Evolutionary conservation across 2,888 invertebrate genomes (phyloP).

Genomic region (Cotesia congregata): DNA sequence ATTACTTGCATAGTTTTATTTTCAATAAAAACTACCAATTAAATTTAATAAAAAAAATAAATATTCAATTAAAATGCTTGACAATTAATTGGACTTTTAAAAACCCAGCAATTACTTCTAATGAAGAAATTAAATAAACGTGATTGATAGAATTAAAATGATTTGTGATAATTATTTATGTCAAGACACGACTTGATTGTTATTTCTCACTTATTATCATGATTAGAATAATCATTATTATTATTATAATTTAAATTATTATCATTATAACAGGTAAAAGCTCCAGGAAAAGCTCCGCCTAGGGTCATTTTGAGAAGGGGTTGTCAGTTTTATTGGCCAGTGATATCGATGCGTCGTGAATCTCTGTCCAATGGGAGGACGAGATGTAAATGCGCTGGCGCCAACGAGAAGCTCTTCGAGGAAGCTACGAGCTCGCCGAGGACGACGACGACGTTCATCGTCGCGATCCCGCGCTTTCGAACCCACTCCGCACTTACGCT

Average conservation of each 20-base stretch:
- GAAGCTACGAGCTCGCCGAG: conserved; percentile 69
- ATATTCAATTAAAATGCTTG: too few species aligned
- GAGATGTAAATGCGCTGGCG: conserved; percentile 71
- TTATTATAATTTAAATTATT: conserved; percentile 46
- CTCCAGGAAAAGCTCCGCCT: conserved; percentile 61
- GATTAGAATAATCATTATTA: conserved; percentile 38
- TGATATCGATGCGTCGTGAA: conserved; percentile 73
- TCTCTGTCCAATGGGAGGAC: conserved; percentile 58
- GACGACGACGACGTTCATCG: conserved; percentile 72
- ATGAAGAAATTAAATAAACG: too few species aligned
- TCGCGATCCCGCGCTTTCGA: conserved; percentile 66
- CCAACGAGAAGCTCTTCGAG: conserved; percentile 50
- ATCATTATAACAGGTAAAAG: conserved; percentile 51
- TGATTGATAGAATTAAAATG: too few species aligned
- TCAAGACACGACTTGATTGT: background rate
- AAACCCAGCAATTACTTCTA: too few species aligned
- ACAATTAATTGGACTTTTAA: too few species aligned
- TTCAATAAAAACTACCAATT: too few species aligned
- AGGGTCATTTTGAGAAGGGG: conserved; percentile 64
- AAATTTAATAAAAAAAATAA: too few species aligned
- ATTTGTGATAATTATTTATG: background rate
- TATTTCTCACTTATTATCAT: conserved; percentile 35
- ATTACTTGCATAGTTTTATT: too few species aligned
- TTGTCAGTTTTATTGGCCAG: conserved; percentile 59
- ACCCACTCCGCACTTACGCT: conserved; percentile 64